Conservation (phyloP, 2,888 invertebrate genomes). For the Spicauda simplicius region DNA sequence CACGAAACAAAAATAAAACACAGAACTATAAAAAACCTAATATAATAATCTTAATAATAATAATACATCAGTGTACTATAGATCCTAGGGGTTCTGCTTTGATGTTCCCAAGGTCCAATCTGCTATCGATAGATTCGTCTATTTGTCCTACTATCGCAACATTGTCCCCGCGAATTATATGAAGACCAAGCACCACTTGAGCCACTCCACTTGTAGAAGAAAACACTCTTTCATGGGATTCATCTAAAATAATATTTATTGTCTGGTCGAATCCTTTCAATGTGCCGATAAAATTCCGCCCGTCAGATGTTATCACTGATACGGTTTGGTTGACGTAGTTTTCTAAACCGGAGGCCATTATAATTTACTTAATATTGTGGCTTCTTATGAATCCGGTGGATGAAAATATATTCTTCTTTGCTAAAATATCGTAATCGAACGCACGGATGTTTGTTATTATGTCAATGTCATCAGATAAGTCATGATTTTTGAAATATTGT, state of each 20-base stretch:
- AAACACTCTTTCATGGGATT: conserved; percentile 99
- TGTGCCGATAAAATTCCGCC: conserved; percentile 97
- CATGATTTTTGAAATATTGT: no score
- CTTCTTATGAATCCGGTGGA: neutral
- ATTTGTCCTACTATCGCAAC: conserved; percentile 95
- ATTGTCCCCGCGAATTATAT: conserved; percentile 99
- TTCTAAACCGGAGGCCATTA: conserved; percentile 94
- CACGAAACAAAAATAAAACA: neutral
- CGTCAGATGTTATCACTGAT: conserved; percentile 98
- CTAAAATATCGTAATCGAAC: neutral
- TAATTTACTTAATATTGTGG: neutral
- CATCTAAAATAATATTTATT: conserved; percentile 98
- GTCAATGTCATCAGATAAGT: no score
- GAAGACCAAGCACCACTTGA: conserved; percentile 96
- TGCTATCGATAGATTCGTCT: conserved; percentile 92
- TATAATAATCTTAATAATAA: conserved; percentile 37
- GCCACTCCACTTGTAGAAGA: conserved; percentile 94
- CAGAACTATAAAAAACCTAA: conserved; percentile 36
- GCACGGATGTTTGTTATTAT: no score
- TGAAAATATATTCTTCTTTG: neutral
- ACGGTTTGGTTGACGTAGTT: conserved; percentile 96
- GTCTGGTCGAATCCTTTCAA: conserved; percentile 99
- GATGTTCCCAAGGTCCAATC: conserved; percentile 91
- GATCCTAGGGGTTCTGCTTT: conserved; percentile 93
- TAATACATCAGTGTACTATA: conserved; percentile 87